Percentiles rank a stretch among this genome's conserved stretches.
phyloP scores from a whole-genome alignment of 2,888 invertebrate genomes.

The Merodon equestris region DNA sequence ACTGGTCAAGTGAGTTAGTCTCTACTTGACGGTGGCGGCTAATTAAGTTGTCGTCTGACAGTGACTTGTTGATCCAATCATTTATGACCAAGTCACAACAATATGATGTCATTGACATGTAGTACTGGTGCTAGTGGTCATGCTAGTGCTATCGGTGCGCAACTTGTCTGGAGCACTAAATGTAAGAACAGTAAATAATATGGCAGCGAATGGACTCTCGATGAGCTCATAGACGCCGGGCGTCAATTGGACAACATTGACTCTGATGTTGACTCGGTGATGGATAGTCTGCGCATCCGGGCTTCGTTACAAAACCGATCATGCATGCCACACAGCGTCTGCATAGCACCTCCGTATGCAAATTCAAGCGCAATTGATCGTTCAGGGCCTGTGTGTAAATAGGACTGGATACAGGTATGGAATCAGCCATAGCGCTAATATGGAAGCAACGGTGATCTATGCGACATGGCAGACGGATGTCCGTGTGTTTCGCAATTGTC shows the following conservation, averaged over 20 bases:
- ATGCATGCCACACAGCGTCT: slow-evolving; percentile 16
- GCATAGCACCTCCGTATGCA: background rate
- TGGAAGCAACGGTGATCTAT: slow-evolving; percentile 11
- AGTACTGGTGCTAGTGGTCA: no score
- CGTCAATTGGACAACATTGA: slow-evolving; percentile 2
- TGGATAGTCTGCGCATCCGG: slow-evolving; percentile 40
- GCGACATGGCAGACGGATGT: slow-evolving; percentile 47
- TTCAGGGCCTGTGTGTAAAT: no score
- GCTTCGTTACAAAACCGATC: slow-evolving; percentile 49
- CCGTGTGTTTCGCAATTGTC: slow-evolving; percentile 20
- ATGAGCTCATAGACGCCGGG: slow-evolving; percentile 4
- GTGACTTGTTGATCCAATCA: slow-evolving; percentile 57
- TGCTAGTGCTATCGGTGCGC: background rate
- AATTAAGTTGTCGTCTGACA: slow-evolving; percentile 65
- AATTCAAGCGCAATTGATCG: background rate
- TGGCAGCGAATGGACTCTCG: background rate
- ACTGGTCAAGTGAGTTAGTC: slow-evolving; percentile 39
- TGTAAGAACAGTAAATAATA: background rate
- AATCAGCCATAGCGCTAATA: background rate
- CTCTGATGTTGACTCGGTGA: background rate
- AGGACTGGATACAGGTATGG: no score
- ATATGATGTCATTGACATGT: slow-evolving; percentile 1
- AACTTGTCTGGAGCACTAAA: background rate
- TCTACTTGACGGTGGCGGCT: slow-evolving; percentile 14
- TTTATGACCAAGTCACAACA: slow-evolving; percentile 55